phyloP scores from a whole-genome alignment of 1,140 invertebrate species.

The Cydia strobilella region DNA sequence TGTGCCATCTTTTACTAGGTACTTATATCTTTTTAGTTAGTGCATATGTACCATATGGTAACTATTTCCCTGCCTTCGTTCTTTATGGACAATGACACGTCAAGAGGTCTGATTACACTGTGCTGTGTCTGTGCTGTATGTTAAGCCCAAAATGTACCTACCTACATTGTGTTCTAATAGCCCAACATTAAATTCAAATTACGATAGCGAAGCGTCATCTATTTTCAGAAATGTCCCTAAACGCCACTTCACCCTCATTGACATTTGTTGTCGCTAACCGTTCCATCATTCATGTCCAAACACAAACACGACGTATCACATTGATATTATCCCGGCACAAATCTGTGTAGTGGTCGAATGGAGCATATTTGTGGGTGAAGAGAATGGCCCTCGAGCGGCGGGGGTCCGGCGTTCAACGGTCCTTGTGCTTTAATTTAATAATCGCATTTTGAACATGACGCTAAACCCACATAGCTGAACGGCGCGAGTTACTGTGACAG shows the following conservation, averaged over 20 bases:
- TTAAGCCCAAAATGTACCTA: background rate
- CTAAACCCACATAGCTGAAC: conserved; percentile 35
- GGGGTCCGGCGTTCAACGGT: conserved; percentile 51
- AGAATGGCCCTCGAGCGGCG: conserved; percentile 46
- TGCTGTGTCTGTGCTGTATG: too few species aligned
- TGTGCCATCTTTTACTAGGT: too few species aligned
- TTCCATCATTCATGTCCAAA: conserved; percentile 28
- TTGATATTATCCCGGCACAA: conserved; percentile 41
- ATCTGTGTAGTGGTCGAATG: conserved; percentile 44
- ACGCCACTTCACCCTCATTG: conserved; percentile 39
- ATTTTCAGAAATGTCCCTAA: conserved; percentile 5
- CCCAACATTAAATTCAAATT: background rate
- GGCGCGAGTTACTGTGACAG: conserved; percentile 6
- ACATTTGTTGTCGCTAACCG: conserved; percentile 34
- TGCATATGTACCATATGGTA: too few species aligned
- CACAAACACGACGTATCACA: conserved; percentile 47
- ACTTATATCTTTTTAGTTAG: too few species aligned
- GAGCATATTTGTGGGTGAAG: conserved; percentile 50
- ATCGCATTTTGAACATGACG: conserved; percentile 52
- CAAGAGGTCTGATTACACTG: too few species aligned
- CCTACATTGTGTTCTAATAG: background rate
- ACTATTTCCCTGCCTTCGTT: too few species aligned
- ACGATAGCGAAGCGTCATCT: background rate
- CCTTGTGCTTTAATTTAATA: conserved; percentile 63
- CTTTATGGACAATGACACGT: too few species aligned